These are phyloP conservation scores for Andrena bicolor DNA, from an alignment of 2,888 invertebrate species.

Conservation along the genomic window DNA sequence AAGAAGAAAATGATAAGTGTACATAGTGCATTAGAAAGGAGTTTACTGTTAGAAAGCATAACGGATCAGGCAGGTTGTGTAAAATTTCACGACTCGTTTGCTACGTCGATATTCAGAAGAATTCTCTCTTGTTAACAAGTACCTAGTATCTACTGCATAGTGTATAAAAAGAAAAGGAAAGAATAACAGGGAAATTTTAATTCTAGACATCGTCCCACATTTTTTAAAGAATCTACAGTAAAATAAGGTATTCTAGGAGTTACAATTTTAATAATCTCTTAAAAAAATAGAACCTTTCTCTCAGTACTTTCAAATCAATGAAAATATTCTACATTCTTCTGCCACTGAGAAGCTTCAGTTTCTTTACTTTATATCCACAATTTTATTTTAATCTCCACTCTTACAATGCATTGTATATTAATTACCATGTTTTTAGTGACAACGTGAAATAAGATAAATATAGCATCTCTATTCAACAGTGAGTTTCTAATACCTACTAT, in stretches of 20 bases:
- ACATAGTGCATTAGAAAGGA: conserved; percentile 35
- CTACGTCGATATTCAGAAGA: conserved; percentile 25
- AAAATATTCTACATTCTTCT: background rate
- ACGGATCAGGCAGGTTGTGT: conserved; percentile 18
- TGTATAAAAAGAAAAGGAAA: background rate
- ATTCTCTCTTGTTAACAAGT: conserved; percentile 24
- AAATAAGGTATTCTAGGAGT: background rate
- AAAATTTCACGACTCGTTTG: conserved; percentile 44
- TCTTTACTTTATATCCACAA: background rate
- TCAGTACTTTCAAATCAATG: background rate
- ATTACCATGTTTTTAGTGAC: background rate
- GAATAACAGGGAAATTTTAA: conserved; percentile 8
- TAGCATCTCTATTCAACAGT: too few relatives aligned
- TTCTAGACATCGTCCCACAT: background rate
- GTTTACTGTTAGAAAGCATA: conserved; percentile 61
- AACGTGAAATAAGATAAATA: background rate
- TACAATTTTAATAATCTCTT: background rate
- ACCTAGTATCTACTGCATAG: conserved; percentile 5
- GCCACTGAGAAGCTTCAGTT: background rate
- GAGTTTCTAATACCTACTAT: too few relatives aligned
- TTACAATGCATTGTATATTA: too few relatives aligned
- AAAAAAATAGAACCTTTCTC: background rate
- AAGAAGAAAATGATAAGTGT: conserved; percentile 16
- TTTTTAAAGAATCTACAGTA: background rate
- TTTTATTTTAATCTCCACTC: too few relatives aligned